A percentile compares a stretch with the other conserved stretches of the same genome.
Evolutionary conservation across 2,113 vertebrate genomes (phyloP).

Genomic region (Ploceus nigricollis): DNA sequence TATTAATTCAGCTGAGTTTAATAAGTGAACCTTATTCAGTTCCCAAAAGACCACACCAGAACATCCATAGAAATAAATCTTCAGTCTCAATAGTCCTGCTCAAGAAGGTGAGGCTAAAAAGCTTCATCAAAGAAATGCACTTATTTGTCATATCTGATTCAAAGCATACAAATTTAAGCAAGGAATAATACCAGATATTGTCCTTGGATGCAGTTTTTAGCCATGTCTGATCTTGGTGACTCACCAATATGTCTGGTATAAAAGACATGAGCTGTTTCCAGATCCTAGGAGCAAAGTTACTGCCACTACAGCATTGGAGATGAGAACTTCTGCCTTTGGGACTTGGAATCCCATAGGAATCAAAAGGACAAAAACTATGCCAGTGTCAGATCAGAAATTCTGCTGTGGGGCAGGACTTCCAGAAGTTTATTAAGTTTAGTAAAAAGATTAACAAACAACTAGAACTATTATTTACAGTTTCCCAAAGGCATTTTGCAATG

Average conservation of each 20-base stretch:
- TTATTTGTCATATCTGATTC: background rate
- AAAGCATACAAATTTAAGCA: background rate
- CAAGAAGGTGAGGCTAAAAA: constrained; percentile 6
- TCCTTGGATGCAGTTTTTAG: background rate
- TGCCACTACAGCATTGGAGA: background rate
- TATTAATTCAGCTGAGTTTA: constrained; percentile 53
- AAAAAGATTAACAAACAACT: background rate
- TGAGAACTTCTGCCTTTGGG: background rate
- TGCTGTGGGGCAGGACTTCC: background rate
- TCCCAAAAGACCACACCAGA: constrained; percentile 24
- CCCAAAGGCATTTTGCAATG: background rate
- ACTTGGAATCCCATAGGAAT: background rate
- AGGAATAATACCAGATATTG: background rate
- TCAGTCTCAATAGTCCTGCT: background rate
- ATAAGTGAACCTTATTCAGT: background rate
- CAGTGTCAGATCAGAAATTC: background rate
- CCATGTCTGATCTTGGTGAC: background rate
- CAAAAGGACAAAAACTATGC: background rate
- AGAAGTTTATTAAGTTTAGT: background rate
- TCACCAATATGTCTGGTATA: background rate
- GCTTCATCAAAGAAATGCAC: background rate
- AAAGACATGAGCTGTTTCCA: background rate
- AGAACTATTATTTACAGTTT: background rate
- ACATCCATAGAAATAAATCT: constrained; percentile 42
- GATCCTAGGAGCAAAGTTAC: background rate